Conservation (phyloP, 2,888 invertebrate species). For the Poecilobothrus nobilitatus region DNA sequence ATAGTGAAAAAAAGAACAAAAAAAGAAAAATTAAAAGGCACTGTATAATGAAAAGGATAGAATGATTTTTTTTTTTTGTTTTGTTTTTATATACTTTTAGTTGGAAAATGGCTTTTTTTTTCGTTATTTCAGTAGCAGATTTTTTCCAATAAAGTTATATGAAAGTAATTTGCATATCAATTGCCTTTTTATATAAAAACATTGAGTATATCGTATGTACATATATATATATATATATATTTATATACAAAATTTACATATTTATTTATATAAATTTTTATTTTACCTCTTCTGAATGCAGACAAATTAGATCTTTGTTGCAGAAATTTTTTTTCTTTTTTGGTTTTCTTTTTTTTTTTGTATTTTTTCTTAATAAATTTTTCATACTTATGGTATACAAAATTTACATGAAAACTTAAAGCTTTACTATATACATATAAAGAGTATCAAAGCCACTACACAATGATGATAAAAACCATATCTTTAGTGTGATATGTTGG, state of each 20-base stretch:
- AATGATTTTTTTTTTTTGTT: background rate
- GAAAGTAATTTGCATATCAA: constrained; percentile 20
- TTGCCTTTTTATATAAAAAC: constrained; percentile 10
- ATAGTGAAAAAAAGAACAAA: background rate
- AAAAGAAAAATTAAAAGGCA: background rate
- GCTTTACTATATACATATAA: too few species aligned
- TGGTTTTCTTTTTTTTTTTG: too few species aligned
- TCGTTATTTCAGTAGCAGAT: background rate
- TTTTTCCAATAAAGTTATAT: constrained; percentile 2
- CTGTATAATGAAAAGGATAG: background rate
- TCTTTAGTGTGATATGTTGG: background rate
- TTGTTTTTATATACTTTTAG: background rate
- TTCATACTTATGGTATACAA: too few species aligned
- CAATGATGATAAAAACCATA: background rate
- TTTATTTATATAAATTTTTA: background rate
- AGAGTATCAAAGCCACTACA: too few species aligned
- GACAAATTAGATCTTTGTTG: constrained; percentile 19
- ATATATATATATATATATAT: background rate
- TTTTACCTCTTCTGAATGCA: constrained; percentile 15
- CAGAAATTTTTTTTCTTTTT: constrained; percentile 7
- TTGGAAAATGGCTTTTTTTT: background rate
- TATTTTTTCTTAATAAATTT: too few species aligned
- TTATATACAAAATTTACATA: background rate
- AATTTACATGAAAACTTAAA: too few species aligned
- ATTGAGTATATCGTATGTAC: too few species aligned